These are phyloP conservation scores for Caenorhabditis brenneri DNA, from an alignment of 1,140 invertebrate species.

Conservation along the genomic window DNA sequence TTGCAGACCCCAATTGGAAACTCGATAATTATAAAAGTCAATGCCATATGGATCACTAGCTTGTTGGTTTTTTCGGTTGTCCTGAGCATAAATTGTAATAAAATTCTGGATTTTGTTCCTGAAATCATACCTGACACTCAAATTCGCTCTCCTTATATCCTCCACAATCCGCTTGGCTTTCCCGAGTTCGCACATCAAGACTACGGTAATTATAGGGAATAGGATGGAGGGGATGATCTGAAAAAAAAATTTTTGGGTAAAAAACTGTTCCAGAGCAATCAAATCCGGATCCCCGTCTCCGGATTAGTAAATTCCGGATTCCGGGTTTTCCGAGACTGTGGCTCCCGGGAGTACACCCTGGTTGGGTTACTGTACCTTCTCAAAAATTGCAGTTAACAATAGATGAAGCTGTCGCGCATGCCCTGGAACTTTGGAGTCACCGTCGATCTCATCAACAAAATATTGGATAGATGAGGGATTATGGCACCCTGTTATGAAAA, in stretches of 20 bases:
- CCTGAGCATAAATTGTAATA: background rate
- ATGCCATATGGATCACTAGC: background rate
- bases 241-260: too few relatives aligned
- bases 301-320: background rate
- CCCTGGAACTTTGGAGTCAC: background rate
- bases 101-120: background rate
- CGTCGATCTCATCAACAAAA: background rate
- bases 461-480: background rate
- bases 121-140: background rate
- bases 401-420: background rate
- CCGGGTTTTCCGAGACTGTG: background rate
- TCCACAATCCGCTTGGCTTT: background rate
- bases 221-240: background rate
- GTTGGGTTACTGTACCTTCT: background rate
- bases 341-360: background rate
- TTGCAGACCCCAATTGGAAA: background rate
- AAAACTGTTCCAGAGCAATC: too few relatives aligned
- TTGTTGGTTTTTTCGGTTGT: background rate
- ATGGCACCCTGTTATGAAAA: background rate
- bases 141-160: background rate
- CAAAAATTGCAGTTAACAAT: background rate
- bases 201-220: background rate
- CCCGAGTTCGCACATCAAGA: background rate
- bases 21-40: background rate
- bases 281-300: too few relatives aligned